Conservation (phyloP, 1,140 invertebrate species). For the Heliconius himera region DNA sequence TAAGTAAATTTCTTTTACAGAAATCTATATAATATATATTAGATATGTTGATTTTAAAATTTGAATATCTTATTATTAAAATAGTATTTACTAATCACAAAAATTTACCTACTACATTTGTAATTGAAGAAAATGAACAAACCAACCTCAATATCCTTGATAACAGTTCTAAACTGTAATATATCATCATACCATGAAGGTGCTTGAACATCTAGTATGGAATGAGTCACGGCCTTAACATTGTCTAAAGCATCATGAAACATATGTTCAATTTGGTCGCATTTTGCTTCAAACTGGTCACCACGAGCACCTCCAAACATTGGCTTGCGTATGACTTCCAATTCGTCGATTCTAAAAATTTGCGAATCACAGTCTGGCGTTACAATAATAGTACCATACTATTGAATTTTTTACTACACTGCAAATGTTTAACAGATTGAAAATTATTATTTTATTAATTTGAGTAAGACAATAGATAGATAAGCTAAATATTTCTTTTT, state of each 20-base stretch:
- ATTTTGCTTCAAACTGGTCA: slow-evolving; percentile 86
- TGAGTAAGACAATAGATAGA: too few species aligned
- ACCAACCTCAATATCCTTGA: slow-evolving; percentile 86
- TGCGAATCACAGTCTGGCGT: not conserved
- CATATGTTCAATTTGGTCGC: slow-evolving; percentile 87
- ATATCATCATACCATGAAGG: slow-evolving; percentile 89
- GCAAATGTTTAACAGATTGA: too few species aligned
- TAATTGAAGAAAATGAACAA: not conserved
- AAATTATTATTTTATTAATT: too few species aligned
- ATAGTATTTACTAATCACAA: not conserved
- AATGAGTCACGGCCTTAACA: slow-evolving; percentile 83
- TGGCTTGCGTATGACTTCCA: slow-evolving; percentile 82
- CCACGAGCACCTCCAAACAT: slow-evolving; percentile 86
- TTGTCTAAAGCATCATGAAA: slow-evolving; percentile 86
- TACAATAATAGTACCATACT: not conserved
- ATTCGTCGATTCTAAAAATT: slow-evolving; percentile 83
- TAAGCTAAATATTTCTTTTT: too few species aligned
- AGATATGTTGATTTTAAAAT: too few species aligned
- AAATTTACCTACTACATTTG: not conserved
- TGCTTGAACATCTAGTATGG: slow-evolving; percentile 88
- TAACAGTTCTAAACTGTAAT: slow-evolving; percentile 84
- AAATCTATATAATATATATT: too few species aligned
- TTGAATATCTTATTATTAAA: too few species aligned
- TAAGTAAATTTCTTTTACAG: too few species aligned
- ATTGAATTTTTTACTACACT: too few species aligned